Percentiles rank a stretch among this genome's conserved stretches.
phyloP scores from a whole-genome alignment of 1,140 invertebrate genomes.

The Nasonia vitripennis region DNA sequence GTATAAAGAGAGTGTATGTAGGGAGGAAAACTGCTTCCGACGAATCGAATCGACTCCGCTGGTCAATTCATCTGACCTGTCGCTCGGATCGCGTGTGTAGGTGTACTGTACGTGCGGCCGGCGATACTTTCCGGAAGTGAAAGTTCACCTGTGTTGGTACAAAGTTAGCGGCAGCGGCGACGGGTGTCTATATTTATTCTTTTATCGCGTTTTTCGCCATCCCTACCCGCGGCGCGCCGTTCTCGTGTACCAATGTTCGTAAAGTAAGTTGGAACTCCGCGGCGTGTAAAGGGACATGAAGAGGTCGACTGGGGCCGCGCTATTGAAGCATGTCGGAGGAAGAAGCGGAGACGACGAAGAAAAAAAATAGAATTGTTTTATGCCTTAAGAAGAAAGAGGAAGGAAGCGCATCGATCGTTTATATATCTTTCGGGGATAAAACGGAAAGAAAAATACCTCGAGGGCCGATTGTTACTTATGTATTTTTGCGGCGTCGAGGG shows the following conservation, averaged over 20 bases:
- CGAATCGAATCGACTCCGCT: constrained; percentile 19
- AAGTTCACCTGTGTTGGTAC: constrained; percentile 40
- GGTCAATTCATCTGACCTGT: constrained; percentile 42
- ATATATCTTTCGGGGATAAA: constrained; percentile 43
- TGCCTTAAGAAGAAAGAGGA: neutral
- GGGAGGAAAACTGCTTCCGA: constrained; percentile 11
- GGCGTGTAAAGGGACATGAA: constrained; percentile 44
- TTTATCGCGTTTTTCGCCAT: constrained; percentile 6
- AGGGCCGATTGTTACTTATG: constrained; percentile 49
- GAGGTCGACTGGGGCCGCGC: constrained; percentile 12
- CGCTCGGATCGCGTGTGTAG: neutral
- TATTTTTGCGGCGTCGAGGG: constrained; percentile 42
- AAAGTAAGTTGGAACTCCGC: constrained; percentile 49
- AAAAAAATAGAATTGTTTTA: constrained; percentile 43
- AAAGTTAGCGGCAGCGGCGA: constrained; percentile 31
- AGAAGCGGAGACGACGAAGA: constrained; percentile 10
- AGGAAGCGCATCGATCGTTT: constrained; percentile 39
- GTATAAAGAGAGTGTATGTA: neutral
- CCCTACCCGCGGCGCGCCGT: neutral
- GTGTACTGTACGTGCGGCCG: neutral
- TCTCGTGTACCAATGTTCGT: constrained; percentile 16
- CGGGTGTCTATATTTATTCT: constrained; percentile 38
- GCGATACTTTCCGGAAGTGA: constrained; percentile 33
- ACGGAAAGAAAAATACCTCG: constrained; percentile 46
- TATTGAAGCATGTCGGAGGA: constrained; percentile 30